Evolutionary conservation across 2,797 vertebrate genomes (phyloP).

Genomic region (Alcedo quadribrachys): DNA sequence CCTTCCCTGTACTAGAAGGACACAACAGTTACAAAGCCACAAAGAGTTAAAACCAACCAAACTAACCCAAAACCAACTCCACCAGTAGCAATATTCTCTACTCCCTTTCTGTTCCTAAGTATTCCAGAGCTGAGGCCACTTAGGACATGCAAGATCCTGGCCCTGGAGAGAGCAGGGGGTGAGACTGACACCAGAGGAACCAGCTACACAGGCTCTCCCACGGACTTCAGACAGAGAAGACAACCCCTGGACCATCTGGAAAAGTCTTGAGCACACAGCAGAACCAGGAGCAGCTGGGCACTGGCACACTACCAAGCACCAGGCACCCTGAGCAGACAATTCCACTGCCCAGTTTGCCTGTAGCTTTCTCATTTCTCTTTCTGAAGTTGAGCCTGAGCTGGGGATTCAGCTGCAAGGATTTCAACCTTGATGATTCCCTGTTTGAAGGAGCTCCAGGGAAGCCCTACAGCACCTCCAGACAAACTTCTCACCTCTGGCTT

Average conservation of each 20-base stretch:
- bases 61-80: neutral
- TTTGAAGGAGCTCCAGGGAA: conserved; percentile 68
- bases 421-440: conserved; percentile 63
- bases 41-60: neutral
- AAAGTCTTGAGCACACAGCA: neutral
- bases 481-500: conserved; percentile 66
- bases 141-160: neutral
- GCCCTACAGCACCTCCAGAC: conserved; percentile 54
- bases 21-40: neutral
- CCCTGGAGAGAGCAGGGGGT: neutral
- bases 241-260: neutral
- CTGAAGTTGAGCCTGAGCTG: conserved; percentile 1
- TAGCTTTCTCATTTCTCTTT: neutral
- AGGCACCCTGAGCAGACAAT: neutral
- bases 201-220: neutral
- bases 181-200: neutral
- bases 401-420: conserved; percentile 40
- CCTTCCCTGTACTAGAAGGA: neutral
- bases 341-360: neutral
- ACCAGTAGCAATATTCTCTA: neutral
- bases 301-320: neutral
- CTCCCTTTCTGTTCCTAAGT: neutral
- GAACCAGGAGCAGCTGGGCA: neutral
- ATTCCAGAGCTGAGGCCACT: neutral
- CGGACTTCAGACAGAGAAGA: neutral